phyloP scores from a whole-genome alignment of 2,797 vertebrate species.

The Tokudaia muenninki region DNA sequence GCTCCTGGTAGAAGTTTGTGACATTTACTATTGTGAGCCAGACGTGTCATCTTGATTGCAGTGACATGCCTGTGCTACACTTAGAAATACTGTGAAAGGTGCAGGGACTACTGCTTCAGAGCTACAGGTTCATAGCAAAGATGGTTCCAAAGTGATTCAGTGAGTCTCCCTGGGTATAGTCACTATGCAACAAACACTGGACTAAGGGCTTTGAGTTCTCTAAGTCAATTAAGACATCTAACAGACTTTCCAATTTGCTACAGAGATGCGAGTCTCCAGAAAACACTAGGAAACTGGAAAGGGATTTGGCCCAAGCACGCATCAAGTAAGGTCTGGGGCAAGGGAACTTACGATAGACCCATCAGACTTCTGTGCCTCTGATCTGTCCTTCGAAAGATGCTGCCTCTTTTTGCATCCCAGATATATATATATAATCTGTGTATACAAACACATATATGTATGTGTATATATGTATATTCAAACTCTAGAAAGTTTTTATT shows the following conservation, averaged over 20 bases:
- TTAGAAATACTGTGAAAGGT: conserved; percentile 53
- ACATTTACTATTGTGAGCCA: conserved; percentile 59
- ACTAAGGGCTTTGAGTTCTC: not conserved
- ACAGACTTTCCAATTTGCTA: not conserved
- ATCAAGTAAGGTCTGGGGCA: not conserved
- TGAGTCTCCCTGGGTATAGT: not conserved
- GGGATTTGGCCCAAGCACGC: not conserved
- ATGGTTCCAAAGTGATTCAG: not conserved
- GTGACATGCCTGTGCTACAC: not conserved
- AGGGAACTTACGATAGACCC: fast-evolving
- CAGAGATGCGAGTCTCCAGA: conserved; percentile 18
- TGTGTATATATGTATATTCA: not conserved
- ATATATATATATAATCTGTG: no score
- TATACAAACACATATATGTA: not conserved
- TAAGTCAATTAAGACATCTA: conserved; percentile 25
- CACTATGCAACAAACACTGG: not conserved
- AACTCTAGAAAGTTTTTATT: not conserved
- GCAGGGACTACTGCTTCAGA: conserved; percentile 26
- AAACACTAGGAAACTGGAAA: conserved; percentile 9
- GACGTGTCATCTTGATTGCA: conserved; percentile 33
- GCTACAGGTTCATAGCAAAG: conserved; percentile 5
- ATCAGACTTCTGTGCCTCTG: not conserved
- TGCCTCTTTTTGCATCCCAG: not conserved
- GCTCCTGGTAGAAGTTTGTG: conserved; percentile 26
- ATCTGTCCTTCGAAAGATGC: not conserved